Base-by-base conservation (phyloP, 2,888 invertebrate genomes). In the Lasioglossum vierecki region DNA sequence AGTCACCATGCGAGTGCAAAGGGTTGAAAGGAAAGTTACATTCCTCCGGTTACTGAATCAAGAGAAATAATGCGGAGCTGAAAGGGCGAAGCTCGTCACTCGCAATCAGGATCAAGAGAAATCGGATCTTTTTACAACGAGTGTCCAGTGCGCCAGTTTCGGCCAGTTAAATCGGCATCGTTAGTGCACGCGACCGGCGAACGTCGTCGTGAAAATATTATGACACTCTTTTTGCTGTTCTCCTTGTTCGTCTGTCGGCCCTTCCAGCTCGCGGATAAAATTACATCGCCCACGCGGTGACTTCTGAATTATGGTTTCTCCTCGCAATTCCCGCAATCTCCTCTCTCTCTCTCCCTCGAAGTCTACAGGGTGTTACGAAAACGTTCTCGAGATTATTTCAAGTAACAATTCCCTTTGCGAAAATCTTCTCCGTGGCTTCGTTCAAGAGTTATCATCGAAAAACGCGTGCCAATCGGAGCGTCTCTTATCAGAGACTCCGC, bases 301-400 rank as follows among this genome's bases (percentile, higher is more conserved):
- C 79, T 85, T 79, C 86, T 89, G 88, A 91, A 90, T 91, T 87
- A 90, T 89, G 78, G 84, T 84, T 72, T 49, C 86, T 80, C 83
- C 83, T 84, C 83, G 79, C 75, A 80, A 77, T 89, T 86, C 85
- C 80, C 73, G 73, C 76, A 77, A 80, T 73, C 41, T 44, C 35
- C 39, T 26, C 73, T 68, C 30, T 30, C 30, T 26, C 60, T 60
- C 60, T 30, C 15, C n/a, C 26, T 26, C 4, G 11, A 30, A 8
- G 30, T 18, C 15, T 22, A 53, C 49, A 18, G 18, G 49, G 18
- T 46, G 46, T 18, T 15, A 4, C 5, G 15, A 18, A 46, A 46
- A 15, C 4, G 46, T 46, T 44, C 3, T 46, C 46, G 15, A 15
- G 1, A 4, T 15, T 15, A 18, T 46, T 46, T 46, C 15, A 15